phyloP scores from a whole-genome alignment of 2,113 vertebrate species.

The Scomber scombrus region DNA sequence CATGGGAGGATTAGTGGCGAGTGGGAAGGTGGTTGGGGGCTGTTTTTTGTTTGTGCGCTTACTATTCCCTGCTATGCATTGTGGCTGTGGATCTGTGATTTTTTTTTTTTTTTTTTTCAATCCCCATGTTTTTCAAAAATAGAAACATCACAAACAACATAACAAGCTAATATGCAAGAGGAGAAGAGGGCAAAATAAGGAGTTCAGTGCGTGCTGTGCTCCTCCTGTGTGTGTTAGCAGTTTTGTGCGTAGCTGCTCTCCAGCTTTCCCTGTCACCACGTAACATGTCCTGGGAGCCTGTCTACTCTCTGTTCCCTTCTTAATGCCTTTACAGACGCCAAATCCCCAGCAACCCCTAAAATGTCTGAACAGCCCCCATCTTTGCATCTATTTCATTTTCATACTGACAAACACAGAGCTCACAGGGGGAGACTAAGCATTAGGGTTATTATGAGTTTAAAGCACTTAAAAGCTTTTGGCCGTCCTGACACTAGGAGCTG shows the following conservation, averaged over 20 bases:
- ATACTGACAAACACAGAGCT: constrained; percentile 59
- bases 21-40: constrained; percentile 73
- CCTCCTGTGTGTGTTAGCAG: constrained; percentile 35
- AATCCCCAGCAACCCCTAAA: constrained; percentile 57
- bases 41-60: constrained; percentile 76
- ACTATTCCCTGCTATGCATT: constrained; percentile 58
- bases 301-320: constrained; percentile 58
- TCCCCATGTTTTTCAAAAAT: constrained; percentile 66
- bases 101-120: constrained; percentile 19
- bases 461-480: constrained; percentile 80
- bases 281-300: constrained; percentile 59
- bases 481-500: constrained; percentile 63
- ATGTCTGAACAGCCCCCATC: constrained; percentile 52
- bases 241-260: constrained; percentile 21
- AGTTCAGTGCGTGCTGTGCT: constrained; percentile 25
- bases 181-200: constrained; percentile 60
- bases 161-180: constrained; percentile 60
- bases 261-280: constrained; percentile 40
- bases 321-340: constrained; percentile 64
- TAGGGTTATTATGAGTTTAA: constrained; percentile 77
- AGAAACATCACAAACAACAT: constrained; percentile 72
- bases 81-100: constrained; percentile 51
- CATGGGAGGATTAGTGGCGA: constrained; percentile 79
- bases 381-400: constrained; percentile 74
- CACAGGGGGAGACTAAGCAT: constrained; percentile 71